Evolutionary conservation across 1,140 invertebrate genomes (phyloP), one percentile per base, ranked within the genome.

Genomic region (Pseudomyrmex sp.): DNA sequence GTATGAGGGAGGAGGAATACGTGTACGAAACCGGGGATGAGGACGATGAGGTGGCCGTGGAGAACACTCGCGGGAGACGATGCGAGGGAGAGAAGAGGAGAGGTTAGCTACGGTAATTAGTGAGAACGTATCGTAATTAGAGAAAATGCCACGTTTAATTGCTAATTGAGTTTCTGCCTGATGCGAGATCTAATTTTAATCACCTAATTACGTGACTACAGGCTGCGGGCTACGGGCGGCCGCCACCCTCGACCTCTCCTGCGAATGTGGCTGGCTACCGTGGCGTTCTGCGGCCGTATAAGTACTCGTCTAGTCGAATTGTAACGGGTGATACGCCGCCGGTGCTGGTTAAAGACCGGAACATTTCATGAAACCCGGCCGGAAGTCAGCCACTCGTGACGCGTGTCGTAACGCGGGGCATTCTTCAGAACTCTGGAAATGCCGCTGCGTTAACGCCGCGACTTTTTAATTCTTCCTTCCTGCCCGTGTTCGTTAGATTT

Each of bases 71-170:
- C 72, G 76, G 48, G 86, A 83, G 77, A 86, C 70, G 84, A 68
- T 82, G 63, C 62, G 54, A 44, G 48, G 3, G 26, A 79, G 84
- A 85, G 85, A 75, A 83, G 72, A 68, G 89, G 89, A 84, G 82
- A 88, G 90, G 91, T 91, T 93, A 91, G 91, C 91, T 92, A 90
- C 90, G 92, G 94, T 95, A 95, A 95, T 95, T 95, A 95, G 94
- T 93, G 93, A 95, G 95, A 95, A 95, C 94, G 93, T 95, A 95
- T 95, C 94, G 95, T 95, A 95, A 95, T 95, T 95, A 95, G 94
- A 95, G 95, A 95, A 95, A 95, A 95, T 95, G 95, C 95, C 94
- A 95, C 95, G 94, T 95, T 95, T 95, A 95, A 95, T 95, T 95
- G 95, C 95, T 95, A 95, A 95, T 95, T 95, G 95, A 95, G 94